Evolutionary conservation across 2,888 invertebrate genomes (phyloP).

Genomic region (Suillia variegata): DNA sequence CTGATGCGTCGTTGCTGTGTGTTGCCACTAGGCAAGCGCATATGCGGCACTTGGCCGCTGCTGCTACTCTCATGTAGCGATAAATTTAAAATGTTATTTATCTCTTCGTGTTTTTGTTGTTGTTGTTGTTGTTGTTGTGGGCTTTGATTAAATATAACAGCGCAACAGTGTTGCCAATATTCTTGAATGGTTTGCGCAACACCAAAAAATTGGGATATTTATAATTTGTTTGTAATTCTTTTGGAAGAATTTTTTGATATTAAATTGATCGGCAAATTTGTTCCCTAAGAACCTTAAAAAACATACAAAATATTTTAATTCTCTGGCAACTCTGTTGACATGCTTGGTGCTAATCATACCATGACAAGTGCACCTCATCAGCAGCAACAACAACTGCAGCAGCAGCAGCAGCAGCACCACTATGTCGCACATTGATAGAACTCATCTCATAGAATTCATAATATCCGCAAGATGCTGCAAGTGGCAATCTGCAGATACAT

Average conservation of each 20-base stretch:
- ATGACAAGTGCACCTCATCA: conserved; percentile 13
- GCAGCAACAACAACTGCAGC: not conserved
- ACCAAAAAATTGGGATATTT: not conserved
- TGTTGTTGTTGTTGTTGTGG: too few species aligned
- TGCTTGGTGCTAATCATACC: conserved; percentile 5
- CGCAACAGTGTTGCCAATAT: not conserved
- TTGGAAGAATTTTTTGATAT: too few species aligned
- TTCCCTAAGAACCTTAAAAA: too few species aligned
- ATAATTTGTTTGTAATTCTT: too few species aligned
- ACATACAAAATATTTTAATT: too few species aligned
- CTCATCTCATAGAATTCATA: too few species aligned
- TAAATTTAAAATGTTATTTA: not conserved
- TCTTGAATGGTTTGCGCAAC: not conserved
- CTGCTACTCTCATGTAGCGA: conserved; percentile 3
- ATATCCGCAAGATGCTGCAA: not conserved
- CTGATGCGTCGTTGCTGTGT: not conserved
- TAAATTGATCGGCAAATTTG: too few species aligned
- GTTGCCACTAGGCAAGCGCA: not conserved
- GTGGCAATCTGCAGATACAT: not conserved
- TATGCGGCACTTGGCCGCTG: not conserved
- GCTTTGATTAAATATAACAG: not conserved
- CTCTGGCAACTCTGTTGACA: conserved; percentile 11
- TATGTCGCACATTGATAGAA: not conserved
- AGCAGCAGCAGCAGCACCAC: not conserved
- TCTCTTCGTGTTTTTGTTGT: not conserved